These are phyloP conservation scores for Embidobia sp. DNA, from an alignment of 2,888 invertebrate species.

Conservation along the genomic window DNA sequence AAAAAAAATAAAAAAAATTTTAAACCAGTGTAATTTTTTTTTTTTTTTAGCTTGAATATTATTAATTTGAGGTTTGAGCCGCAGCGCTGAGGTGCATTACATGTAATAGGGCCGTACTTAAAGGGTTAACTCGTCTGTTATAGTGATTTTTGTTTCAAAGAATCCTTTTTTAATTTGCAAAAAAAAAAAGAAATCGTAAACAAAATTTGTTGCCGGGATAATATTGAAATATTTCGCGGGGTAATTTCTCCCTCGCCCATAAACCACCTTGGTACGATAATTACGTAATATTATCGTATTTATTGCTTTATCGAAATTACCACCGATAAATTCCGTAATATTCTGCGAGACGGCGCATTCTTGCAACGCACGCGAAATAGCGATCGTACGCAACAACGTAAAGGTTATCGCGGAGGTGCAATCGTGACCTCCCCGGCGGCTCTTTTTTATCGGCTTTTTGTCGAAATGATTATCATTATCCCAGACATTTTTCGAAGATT, in stretches of 20 bases:
- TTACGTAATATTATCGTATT: constrained; percentile 41
- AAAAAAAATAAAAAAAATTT: no score
- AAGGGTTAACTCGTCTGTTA: no score
- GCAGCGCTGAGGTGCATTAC: no score
- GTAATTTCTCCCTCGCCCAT: constrained; percentile 7
- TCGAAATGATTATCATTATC: constrained; percentile 38
- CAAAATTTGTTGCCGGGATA: no score
- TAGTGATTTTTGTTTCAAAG: no score
- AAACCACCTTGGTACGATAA: constrained; percentile 21
- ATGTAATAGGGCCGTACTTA: no score
- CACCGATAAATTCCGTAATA: constrained; percentile 36
- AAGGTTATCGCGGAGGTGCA: constrained; percentile 45
- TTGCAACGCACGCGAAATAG: constrained; percentile 26
- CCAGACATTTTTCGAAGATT: constrained; percentile 27
- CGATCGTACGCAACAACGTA: constrained; percentile 43
- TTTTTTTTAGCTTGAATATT: no score
- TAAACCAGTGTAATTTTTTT: not conserved
- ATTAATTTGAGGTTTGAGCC: no score
- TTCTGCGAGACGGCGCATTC: constrained; percentile 19
- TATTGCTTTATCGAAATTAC: constrained; percentile 47
- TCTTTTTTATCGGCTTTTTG: constrained; percentile 18
- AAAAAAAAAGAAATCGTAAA: no score
- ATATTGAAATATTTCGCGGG: constrained; percentile 17
- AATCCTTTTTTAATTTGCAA: no score
- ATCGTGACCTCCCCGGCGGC: constrained; percentile 39